Conservation (phyloP, 1,140 invertebrate genomes). For the Drosophila burlai region DNA sequence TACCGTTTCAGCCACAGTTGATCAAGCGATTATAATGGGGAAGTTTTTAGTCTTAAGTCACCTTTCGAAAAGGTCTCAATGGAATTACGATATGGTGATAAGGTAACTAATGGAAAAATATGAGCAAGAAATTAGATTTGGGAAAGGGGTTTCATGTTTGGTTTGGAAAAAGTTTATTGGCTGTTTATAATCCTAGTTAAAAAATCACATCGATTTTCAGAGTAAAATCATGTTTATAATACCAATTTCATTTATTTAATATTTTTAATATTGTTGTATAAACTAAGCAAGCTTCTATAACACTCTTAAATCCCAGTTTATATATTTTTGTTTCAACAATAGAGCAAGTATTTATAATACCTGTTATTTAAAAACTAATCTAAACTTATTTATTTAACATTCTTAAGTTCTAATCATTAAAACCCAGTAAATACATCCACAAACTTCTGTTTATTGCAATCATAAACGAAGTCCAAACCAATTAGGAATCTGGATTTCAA, state of each 20-base stretch:
- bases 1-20: conserved; percentile 48
- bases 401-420: background rate
- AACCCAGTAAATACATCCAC: background rate
- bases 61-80: conserved; percentile 21
- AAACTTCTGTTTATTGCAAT: background rate
- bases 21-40: conserved; percentile 45
- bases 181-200: background rate
- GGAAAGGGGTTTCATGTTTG: background rate
- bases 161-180: background rate
- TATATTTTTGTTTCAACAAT: background rate
- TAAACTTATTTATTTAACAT: background rate
- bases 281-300: background rate
- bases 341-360: background rate
- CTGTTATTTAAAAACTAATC: background rate
- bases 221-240: background rate
- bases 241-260: too few relatives aligned
- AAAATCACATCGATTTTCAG: background rate
- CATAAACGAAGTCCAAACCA: conserved; percentile 20
- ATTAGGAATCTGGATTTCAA: conserved; percentile 25
- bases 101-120: conserved; percentile 1
- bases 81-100: background rate
- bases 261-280: too few relatives aligned
- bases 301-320: background rate
- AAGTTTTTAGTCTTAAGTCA: conserved; percentile 21
- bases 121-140: background rate